phyloP scores from a whole-genome alignment of 2,888 invertebrate species.

The Unio delphinus region DNA sequence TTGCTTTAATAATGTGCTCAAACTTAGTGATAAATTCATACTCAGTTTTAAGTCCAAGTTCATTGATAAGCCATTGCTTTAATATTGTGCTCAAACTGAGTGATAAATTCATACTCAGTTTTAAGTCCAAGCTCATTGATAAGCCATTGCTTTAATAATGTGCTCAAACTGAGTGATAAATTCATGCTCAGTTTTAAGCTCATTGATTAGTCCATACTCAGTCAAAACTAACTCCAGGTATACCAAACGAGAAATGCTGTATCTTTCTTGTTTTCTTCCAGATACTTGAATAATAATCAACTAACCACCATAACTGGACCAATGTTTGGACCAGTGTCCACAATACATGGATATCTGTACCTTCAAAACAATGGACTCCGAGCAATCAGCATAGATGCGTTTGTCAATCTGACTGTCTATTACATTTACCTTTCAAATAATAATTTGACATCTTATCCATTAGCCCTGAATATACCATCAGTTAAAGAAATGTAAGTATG shows the following conservation, averaged over 20 bases:
- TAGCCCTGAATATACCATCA: conserved; percentile 16
- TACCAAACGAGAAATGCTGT: no score
- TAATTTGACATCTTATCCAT: conserved; percentile 16
- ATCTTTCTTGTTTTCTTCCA: conserved; percentile 16
- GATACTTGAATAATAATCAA: conserved; percentile 20
- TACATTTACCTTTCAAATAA: conserved; percentile 34
- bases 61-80: no score
- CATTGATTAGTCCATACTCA: background rate
- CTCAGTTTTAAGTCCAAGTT: no score
- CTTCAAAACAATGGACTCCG: conserved; percentile 34
- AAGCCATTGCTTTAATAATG: no score
- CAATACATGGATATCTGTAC: conserved; percentile 5
- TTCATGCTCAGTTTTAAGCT: background rate
- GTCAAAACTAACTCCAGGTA: conserved; percentile 1
- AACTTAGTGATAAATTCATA: no score
- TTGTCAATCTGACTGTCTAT: conserved; percentile 30
- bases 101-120: no score
- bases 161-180: no score
- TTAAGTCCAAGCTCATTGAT: no score
- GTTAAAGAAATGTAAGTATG: conserved; percentile 13
- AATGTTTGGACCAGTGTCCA: conserved; percentile 25
- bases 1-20: no score
- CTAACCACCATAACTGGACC: conserved; percentile 8
- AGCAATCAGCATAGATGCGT: conserved; percentile 33
- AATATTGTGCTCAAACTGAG: no score